Percentiles rank a stretch among this genome's conserved stretches.
phyloP scores from a whole-genome alignment of 1,140 invertebrate genomes.

The Leptopilina clavipes region DNA sequence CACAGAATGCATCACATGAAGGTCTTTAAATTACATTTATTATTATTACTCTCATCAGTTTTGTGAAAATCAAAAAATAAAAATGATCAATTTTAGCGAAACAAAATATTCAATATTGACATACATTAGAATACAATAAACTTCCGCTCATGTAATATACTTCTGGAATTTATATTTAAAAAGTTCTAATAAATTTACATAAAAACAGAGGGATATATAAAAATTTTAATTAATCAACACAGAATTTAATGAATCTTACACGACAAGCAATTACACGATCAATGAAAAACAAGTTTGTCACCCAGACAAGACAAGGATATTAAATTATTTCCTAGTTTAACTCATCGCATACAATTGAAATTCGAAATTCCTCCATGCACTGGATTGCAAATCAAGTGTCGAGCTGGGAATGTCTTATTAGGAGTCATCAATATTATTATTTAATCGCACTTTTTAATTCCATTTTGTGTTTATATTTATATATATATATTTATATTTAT shows the following conservation, averaged over 20 bases:
- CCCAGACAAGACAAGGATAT: slow-evolving; percentile 31
- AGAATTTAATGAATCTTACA: neutral
- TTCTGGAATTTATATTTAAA: too few species aligned
- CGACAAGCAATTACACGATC: neutral
- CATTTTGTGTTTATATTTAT: too few species aligned
- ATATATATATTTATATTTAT: neutral
- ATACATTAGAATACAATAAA: too few species aligned
- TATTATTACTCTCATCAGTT: neutral
- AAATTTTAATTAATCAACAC: neutral
- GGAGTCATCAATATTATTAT: slow-evolving; percentile 1
- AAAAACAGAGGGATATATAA: too few species aligned
- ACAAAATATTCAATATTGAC: too few species aligned
- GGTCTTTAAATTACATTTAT: neutral
- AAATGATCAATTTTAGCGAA: neutral
- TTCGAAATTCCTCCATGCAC: slow-evolving; percentile 26
- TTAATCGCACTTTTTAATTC: neutral
- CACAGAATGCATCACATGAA: neutral
- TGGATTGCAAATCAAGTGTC: neutral
- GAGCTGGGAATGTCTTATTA: neutral
- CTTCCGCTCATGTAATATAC: too few species aligned
- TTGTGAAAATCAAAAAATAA: neutral
- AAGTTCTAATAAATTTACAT: too few species aligned
- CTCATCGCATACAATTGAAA: slow-evolving; percentile 26
- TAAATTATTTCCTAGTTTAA: slow-evolving; percentile 4
- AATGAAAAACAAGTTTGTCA: slow-evolving; percentile 21